Conservation (phyloP, 2,113 vertebrate genomes). For the Colius striatus region DNA sequence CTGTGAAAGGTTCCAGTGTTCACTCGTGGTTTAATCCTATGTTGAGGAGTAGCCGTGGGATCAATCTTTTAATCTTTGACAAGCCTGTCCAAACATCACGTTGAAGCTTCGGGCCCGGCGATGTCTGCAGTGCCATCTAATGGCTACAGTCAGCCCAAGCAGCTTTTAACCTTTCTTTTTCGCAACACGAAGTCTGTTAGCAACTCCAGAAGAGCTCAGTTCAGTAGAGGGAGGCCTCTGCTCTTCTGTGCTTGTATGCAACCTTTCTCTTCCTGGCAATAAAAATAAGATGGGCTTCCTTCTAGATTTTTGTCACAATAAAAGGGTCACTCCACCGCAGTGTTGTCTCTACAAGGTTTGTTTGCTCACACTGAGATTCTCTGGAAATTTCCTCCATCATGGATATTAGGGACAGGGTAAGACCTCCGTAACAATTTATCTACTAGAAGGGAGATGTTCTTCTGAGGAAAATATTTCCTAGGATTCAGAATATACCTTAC, state of each 20-base stretch:
- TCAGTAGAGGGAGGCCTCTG: not conserved
- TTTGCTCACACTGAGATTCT: not conserved
- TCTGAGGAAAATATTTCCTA: not conserved
- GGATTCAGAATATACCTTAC: not conserved
- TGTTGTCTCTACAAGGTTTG: not conserved
- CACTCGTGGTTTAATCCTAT: not conserved
- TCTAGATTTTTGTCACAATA: not conserved
- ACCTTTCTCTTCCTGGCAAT: not conserved
- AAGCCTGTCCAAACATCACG: fast-evolving
- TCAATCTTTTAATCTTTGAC: not conserved
- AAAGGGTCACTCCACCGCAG: fast-evolving
- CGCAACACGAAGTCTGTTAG: not conserved
- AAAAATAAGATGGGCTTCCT: not conserved
- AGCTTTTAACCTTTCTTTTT: not conserved
- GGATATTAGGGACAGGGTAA: not conserved
- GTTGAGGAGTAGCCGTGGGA: not conserved
- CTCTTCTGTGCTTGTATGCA: not conserved
- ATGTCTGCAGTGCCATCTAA: slow-evolving; percentile 50
- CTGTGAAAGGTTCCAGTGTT: not conserved
- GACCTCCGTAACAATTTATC: not conserved
- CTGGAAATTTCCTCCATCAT: not conserved
- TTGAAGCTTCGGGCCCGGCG: not conserved
- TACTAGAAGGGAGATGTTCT: not conserved
- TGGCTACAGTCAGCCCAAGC: not conserved
- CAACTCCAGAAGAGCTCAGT: not conserved